Conservation (phyloP, 2,113 vertebrate genomes). For the Dunckerocampus dactyliophorus region DNA sequence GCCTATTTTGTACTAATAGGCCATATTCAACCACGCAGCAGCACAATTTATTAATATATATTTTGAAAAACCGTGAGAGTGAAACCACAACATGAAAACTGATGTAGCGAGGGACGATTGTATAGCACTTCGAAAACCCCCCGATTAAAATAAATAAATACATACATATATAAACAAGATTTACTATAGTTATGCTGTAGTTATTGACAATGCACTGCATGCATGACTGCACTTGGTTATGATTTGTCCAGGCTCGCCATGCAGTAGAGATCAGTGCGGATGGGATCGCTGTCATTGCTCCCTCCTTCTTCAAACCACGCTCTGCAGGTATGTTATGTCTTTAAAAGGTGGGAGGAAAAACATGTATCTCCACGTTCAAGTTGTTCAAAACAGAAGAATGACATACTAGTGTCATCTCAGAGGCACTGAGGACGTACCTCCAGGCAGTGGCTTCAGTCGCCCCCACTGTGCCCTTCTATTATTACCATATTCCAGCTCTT, state of each 20-base stretch:
- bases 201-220: no score
- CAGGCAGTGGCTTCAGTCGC: conserved; percentile 80
- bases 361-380: background rate
- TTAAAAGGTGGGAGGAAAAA: background rate
- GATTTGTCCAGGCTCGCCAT: conserved; percentile 79
- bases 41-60: no score
- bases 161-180: no score
- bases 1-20: no score
- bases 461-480: conserved; percentile 85
- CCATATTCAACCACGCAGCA: no score
- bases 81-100: no score
- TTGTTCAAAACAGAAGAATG: background rate
- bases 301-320: conserved; percentile 85
- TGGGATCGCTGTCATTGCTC: conserved; percentile 86
- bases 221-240: no score
- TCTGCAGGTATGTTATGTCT: conserved; percentile 73
- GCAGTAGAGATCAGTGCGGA: conserved; percentile 78
- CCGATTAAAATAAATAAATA: no score
- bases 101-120: no score
- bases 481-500: conserved; percentile 87
- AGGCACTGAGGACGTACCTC: conserved; percentile 76
- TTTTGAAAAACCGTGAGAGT: no score
- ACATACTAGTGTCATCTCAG: conserved; percentile 51
- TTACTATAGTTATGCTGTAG: no score
- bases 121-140: no score